These are phyloP conservation scores for Frankliniella intonsa DNA, from an alignment of 2,888 invertebrate species.

Conservation along the genomic window DNA sequence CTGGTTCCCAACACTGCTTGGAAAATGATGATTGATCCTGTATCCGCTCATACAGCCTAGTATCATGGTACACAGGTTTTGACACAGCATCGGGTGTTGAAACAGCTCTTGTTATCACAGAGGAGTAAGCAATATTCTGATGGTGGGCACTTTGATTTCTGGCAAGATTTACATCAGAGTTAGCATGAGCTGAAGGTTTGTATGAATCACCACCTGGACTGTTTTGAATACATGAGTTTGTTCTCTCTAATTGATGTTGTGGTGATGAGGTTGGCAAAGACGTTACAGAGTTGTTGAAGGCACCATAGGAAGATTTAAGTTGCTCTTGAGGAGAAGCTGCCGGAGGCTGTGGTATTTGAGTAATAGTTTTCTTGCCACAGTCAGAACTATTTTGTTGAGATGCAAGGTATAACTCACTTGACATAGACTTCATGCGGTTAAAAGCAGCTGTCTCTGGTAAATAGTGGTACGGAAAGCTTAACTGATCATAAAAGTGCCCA, in stretches of 20 bases:
- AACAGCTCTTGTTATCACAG: constrained; percentile 71
- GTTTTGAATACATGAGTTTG: constrained; percentile 40
- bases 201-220: constrained; percentile 20
- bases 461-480: no score
- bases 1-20: constrained; percentile 29
- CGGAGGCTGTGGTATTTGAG: constrained; percentile 58
- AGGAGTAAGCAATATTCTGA: constrained; percentile 65
- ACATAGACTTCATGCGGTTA: no score
- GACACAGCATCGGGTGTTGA: not conserved
- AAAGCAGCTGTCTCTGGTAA: no score
- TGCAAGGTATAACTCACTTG: no score
- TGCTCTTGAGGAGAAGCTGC: no score
- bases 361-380: constrained; percentile 55
- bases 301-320: constrained; percentile 59
- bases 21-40: not conserved
- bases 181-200: constrained; percentile 36
- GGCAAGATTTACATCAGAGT: no score
- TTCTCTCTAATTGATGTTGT: constrained; percentile 53
- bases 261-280: constrained; percentile 63
- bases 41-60: not conserved
- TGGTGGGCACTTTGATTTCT: no score
- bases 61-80: not conserved
- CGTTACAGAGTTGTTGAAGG: constrained; percentile 79
- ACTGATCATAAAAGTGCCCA: constrained; percentile 13
- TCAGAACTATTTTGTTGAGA: no score